Conservation (phyloP, 2,888 invertebrate species). For the Clunio marinus region DNA sequence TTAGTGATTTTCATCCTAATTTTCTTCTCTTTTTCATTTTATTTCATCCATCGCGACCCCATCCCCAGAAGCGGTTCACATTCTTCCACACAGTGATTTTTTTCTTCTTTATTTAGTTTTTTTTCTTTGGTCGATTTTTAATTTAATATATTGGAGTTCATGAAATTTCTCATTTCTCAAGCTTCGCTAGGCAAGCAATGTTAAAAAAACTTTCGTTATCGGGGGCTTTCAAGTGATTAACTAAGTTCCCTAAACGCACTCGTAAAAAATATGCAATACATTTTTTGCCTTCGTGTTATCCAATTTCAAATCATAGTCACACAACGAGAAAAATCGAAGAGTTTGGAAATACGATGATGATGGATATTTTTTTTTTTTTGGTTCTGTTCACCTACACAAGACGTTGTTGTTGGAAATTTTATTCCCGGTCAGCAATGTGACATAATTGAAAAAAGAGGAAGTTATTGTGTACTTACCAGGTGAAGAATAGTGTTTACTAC, state of each 20-base stretch:
- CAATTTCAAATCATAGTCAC: background rate
- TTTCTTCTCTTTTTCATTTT: background rate
- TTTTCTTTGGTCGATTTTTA: background rate
- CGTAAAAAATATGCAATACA: background rate
- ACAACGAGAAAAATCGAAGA: constrained; percentile 27
- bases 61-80: background rate
- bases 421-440: background rate
- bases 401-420: constrained; percentile 25
- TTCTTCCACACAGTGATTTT: constrained; percentile 3
- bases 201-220: background rate
- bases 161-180: background rate
- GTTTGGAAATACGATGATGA: constrained; percentile 23
- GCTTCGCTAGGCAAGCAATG: background rate
- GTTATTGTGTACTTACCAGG: constrained; percentile 20
- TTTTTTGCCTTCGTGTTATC: background rate
- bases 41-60: background rate
- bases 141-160: no score
- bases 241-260: background rate
- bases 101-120: background rate
- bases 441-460: background rate
- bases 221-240: background rate
- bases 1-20: constrained; percentile 3
- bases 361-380: constrained; percentile 4
- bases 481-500: constrained; percentile 32
- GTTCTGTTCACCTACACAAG: constrained; percentile 20